Percentiles rank a stretch among this genome's conserved stretches.
phyloP scores from a whole-genome alignment of 2,797 vertebrate genomes.

The Lagodon rhomboides region DNA sequence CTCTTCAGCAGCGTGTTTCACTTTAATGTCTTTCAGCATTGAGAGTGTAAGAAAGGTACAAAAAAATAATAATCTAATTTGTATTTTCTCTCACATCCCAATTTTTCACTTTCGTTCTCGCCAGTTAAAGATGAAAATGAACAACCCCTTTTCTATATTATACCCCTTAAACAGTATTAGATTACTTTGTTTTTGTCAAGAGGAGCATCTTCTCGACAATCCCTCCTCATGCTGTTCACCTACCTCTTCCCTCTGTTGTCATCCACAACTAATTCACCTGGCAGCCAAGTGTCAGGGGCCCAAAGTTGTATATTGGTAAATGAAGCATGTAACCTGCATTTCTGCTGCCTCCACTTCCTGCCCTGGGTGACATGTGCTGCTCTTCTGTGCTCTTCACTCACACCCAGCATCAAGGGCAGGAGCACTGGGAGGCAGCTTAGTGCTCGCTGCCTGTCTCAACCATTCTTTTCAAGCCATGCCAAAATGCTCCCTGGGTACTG shows the following conservation, averaged over 20 bases:
- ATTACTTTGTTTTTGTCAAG: constrained; percentile 17
- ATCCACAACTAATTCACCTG: constrained; percentile 68
- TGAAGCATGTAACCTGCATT: constrained; percentile 75
- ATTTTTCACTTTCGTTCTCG: not conserved
- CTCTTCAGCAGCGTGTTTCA: not conserved
- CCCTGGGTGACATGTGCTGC: constrained; percentile 63
- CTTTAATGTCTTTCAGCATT: not conserved
- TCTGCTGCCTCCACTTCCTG: constrained; percentile 62
- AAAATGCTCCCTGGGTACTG: constrained; percentile 61
- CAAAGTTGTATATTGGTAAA: constrained; percentile 71
- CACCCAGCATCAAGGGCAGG: constrained; percentile 71
- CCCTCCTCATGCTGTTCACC: constrained; percentile 27
- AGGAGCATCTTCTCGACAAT: constrained; percentile 6
- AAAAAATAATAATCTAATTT: not conserved
- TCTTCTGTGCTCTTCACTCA: constrained; percentile 69
- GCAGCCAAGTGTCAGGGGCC: constrained; percentile 59
- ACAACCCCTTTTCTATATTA: not conserved
- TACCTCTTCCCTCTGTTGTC: constrained; percentile 48
- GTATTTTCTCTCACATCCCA: not conserved
- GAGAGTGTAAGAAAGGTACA: not conserved
- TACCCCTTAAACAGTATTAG: not conserved
- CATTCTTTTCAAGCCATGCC: constrained; percentile 73
- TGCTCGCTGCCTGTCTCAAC: constrained; percentile 62
- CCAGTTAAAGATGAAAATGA: not conserved
- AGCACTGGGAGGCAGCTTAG: constrained; percentile 69